Base-by-base conservation (phyloP, 2,797 vertebrate species). In the Anguilla megastoma region DNA sequence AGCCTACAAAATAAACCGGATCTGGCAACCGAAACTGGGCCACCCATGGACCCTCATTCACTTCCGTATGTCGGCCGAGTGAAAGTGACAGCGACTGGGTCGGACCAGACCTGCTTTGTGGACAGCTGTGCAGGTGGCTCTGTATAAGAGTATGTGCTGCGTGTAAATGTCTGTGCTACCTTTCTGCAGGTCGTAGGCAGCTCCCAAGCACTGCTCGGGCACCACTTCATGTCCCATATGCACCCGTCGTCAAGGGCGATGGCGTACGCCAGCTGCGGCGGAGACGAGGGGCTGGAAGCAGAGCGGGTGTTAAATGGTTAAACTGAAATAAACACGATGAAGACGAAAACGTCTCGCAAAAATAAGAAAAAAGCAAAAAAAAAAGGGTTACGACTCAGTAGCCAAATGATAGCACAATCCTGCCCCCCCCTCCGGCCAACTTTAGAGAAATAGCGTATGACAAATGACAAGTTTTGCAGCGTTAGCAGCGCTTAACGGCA, bases 131-230 rank as follows among this genome's bases (percentile, higher is more conserved):
- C 14, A 18, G 54, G 14, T 14, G 54, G 12, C 54, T 56, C 54
- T 56, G 14, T 1, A 52, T 21, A 63, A 63, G 58, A 41, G 36
- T 24, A 18, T 63, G 14, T 7, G 5, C 63, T 9, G 24, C n/a
- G n/a, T 66, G 54, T 27, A 27, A 66, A 7, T 27, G 63, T 24
- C 4, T 16, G n/a, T 0, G 5, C 84, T 91, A 99, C 98, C 97
- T 95, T 96, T 87, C 96, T 95, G 92, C 87, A 91, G 8, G 93
- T 90, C 89, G 88, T 86, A 30, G 97, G 98, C 0, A 93, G 95
- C 91, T 99, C 98, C 98, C 98, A 99, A 74, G 95, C 96, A 24
- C 98, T 98, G 0, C 98, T 96, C 21, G 98, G 98, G 94, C 98
- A 99, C 97, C 98, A 99, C 94, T 97, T 99, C 88, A 99, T 91